These are phyloP conservation scores for Scolopax mira DNA, from an alignment of 2,113 vertebrate species.

Conservation along the genomic window DNA sequence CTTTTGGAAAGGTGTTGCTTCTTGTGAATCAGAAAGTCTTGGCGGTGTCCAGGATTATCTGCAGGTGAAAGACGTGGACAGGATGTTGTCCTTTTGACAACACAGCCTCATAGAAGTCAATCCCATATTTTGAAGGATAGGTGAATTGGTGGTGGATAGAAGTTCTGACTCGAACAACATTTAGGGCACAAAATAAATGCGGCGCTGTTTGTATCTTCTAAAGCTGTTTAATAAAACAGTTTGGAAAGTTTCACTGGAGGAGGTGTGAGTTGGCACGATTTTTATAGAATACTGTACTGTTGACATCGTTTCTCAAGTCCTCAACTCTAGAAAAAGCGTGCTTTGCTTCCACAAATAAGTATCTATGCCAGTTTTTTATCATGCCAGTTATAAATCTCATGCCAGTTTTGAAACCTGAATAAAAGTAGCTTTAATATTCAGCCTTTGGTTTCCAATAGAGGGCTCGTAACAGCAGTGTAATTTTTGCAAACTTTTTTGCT, in stretches of 20 bases:
- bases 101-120: neutral
- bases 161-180: neutral
- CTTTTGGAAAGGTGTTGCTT: neutral
- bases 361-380: too few relatives aligned
- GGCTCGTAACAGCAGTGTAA: neutral
- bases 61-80: neutral
- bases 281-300: neutral
- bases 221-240: neutral
- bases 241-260: neutral
- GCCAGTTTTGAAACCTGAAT: neutral
- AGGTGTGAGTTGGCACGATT: neutral
- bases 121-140: neutral
- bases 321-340: neutral
- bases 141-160: neutral
- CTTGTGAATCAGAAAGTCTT: neutral
- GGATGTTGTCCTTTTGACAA: neutral
- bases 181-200: neutral
- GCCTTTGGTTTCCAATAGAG: neutral
- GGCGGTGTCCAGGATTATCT: neutral
- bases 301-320: neutral
- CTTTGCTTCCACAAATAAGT: neutral
- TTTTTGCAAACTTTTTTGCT: conserved; percentile 13
- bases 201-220: neutral
- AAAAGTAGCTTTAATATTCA: conserved; percentile 1
- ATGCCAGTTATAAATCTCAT: neutral